phyloP scores from a whole-genome alignment of 2,113 vertebrate species.

The Nicator chloris region DNA sequence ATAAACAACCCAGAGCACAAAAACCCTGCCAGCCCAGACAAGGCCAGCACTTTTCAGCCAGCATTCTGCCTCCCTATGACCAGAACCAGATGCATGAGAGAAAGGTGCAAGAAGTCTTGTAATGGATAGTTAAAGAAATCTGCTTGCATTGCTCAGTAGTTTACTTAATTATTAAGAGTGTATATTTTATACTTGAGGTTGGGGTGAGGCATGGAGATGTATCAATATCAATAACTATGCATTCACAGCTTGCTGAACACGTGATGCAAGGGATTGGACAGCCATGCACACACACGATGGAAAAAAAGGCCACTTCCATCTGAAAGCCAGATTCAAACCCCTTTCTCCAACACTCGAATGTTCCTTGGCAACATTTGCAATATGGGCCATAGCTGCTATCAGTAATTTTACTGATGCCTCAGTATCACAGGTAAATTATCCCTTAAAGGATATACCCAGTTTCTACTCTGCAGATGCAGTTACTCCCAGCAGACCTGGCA shows the following conservation, averaged over 20 bases:
- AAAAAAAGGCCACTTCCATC: not conserved
- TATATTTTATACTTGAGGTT: not conserved
- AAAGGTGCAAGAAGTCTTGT: constrained; percentile 39
- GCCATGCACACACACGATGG: not conserved
- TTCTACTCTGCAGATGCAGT: not conserved
- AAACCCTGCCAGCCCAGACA: not conserved
- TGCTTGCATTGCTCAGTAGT: not conserved
- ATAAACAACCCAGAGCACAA: not conserved
- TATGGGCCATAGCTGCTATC: not conserved
- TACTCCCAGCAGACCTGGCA: constrained; percentile 44
- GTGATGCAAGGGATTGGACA: not conserved
- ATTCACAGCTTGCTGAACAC: not conserved
- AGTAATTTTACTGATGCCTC: not conserved
- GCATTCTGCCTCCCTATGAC: not conserved
- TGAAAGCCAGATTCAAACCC: constrained; percentile 8
- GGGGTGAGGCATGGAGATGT: not conserved
- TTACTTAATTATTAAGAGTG: not conserved
- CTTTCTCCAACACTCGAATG: not conserved
- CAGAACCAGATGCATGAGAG: constrained; percentile 48
- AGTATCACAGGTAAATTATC: not conserved
- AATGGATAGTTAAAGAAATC: not conserved
- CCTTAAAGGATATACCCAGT: not conserved
- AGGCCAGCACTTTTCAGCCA: not conserved
- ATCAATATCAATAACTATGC: not conserved
- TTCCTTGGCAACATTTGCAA: not conserved